These are phyloP conservation scores for Endotricha flammealis DNA, from an alignment of 2,888 invertebrate species.

Conservation along the genomic window DNA sequence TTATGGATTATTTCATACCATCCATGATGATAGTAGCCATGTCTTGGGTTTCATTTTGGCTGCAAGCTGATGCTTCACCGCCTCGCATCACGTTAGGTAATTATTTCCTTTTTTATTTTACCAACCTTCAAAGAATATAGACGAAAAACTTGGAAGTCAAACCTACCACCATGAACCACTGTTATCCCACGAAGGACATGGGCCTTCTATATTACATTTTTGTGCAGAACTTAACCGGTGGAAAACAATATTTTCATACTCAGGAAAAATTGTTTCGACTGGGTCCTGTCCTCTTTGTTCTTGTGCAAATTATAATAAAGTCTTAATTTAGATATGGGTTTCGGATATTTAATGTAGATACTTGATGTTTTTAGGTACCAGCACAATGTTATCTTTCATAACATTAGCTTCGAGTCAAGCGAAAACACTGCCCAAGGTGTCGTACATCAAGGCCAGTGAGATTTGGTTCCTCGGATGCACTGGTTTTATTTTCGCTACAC, in stretches of 20 bases:
- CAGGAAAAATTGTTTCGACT: too few species aligned
- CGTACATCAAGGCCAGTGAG: constrained; percentile 93
- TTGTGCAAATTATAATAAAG: too few species aligned
- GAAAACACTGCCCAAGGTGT: constrained; percentile 91
- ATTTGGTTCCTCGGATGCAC: constrained; percentile 93
- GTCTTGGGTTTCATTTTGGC: constrained; percentile 94
- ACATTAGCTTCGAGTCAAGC: constrained; percentile 91
- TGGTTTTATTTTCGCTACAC: constrained; percentile 89
- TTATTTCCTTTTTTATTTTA: constrained; percentile 13
- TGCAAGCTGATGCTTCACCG: constrained; percentile 90
- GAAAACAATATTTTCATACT: too few species aligned
- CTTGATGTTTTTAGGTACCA: constrained; percentile 85
- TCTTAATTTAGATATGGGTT: too few species aligned
- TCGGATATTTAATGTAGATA: too few species aligned
- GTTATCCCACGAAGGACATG: too few species aligned
- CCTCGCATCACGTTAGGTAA: constrained; percentile 88
- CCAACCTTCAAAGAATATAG: too few species aligned
- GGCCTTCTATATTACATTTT: too few species aligned
- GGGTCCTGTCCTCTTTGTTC: too few species aligned
- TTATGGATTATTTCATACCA: constrained; percentile 93
- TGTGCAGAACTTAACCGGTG: too few species aligned
- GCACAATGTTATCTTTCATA: constrained; percentile 92
- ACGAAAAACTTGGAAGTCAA: too few species aligned
- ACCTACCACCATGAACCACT: too few species aligned
- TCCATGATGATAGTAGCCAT: constrained; percentile 91